Conservation (phyloP, 2,888 invertebrate species). For the Cosmia trapezina region DNA sequence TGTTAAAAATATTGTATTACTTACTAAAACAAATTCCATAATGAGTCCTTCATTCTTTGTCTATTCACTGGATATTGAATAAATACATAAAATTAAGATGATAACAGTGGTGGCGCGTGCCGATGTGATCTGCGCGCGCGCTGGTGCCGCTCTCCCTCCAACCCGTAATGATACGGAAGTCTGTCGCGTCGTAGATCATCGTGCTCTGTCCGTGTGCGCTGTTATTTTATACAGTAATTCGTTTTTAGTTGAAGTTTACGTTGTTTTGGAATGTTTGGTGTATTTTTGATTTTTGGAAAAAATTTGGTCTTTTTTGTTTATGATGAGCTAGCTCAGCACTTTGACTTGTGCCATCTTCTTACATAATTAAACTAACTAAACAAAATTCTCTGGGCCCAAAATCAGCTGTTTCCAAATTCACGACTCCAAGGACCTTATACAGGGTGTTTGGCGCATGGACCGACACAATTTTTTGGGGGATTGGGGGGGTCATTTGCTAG, state of each 20-base stretch:
- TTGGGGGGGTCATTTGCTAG: no score
- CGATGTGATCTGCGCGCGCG: slow-evolving; percentile 67
- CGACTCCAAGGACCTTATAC: not conserved
- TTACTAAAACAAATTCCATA: slow-evolving; percentile 20
- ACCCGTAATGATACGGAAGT: slow-evolving; percentile 85
- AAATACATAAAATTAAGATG: slow-evolving; percentile 68
- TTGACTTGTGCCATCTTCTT: not conserved
- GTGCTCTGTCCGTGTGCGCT: slow-evolving; percentile 44
- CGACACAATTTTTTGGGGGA: no score
- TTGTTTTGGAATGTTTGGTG: not conserved
- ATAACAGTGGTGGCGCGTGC: slow-evolving; percentile 66
- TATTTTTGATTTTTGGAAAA: not conserved
- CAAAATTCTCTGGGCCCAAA: not conserved
- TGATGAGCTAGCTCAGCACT: not conserved
- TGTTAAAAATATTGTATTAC: not conserved
- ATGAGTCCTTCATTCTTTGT: slow-evolving; percentile 40
- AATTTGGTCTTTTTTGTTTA: not conserved
- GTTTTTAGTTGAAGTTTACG: slow-evolving; percentile 13
- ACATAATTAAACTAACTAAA: not conserved
- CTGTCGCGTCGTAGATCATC: slow-evolving; percentile 77
- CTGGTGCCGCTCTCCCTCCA: slow-evolving; percentile 61
- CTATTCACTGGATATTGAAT: slow-evolving; percentile 58
- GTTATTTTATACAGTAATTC: slow-evolving; percentile 42
- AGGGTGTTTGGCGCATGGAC: no score
- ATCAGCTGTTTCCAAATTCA: not conserved